A percentile compares a stretch with the other conserved stretches of the same genome.
Evolutionary conservation across 2,113 vertebrate genomes (phyloP).

Genomic region (Muscicapa adusta): DNA sequence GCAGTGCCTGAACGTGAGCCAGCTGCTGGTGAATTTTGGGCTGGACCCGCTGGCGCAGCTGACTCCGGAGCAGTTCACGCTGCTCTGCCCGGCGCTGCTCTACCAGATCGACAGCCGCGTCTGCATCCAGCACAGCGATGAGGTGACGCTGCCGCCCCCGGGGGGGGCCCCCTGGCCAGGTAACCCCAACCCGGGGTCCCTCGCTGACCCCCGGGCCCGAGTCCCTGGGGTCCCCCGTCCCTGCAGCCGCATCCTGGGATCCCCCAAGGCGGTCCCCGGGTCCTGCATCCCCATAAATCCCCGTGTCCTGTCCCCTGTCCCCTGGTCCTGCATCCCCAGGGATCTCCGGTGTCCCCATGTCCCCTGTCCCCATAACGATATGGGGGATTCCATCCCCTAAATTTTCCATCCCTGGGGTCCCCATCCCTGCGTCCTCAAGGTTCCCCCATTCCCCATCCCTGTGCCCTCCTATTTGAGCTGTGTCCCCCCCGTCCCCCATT

Average conservation of each 20-base stretch:
- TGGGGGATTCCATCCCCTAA: no score
- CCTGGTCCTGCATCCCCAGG: no score
- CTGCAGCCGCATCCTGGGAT: rapidly evolving
- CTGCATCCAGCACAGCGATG: constrained; percentile 75
- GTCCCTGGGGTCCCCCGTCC: background rate
- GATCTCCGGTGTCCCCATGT: no score
- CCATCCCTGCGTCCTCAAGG: no score
- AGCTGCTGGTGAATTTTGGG: constrained; percentile 82
- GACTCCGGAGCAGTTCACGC: constrained; percentile 79
- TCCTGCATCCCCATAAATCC: background rate
- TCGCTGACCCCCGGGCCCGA: background rate
- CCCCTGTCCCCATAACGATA: no score
- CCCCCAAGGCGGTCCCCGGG: rapidly evolving
- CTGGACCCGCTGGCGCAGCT: constrained; percentile 70
- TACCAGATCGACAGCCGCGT: constrained; percentile 86
- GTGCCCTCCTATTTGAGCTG: background rate
- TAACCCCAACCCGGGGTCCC: background rate
- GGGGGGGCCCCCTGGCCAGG: constrained; percentile 53
- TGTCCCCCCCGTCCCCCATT: background rate
- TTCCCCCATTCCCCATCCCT: no score
- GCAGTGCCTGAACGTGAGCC: constrained; percentile 82
- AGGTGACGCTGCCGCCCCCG: background rate
- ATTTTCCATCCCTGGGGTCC: no score
- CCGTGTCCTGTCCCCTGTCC: no score
- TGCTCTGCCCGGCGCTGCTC: constrained; percentile 83